A percentile compares a stretch with the other conserved stretches of the same genome.
Evolutionary conservation across 2,797 vertebrate genomes (phyloP).

Genomic region (Moxostoma hubbsi): DNA sequence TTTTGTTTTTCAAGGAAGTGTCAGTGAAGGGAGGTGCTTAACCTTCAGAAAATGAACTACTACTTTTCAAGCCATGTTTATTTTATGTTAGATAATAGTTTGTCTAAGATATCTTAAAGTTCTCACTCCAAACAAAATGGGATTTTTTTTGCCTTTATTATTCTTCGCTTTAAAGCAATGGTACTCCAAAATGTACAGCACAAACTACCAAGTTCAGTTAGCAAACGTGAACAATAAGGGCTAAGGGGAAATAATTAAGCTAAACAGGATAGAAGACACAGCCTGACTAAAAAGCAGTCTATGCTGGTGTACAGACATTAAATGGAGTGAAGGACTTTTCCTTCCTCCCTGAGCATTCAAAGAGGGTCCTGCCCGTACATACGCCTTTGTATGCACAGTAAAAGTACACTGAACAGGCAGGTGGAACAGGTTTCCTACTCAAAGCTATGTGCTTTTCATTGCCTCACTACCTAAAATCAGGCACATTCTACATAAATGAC

Average conservation of each 20-base stretch:
- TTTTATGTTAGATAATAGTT: too few species aligned
- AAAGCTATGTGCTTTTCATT: neutral
- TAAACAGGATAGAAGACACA: neutral
- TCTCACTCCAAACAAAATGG: too few species aligned
- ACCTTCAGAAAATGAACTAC: too few species aligned
- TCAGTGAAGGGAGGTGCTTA: too few species aligned
- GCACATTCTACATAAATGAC: neutral
- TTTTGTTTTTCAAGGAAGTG: too few species aligned
- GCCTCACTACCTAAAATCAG: constrained; percentile 16
- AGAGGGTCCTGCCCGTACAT: constrained; percentile 12
- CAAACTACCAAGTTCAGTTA: too few species aligned
- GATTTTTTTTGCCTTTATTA: too few species aligned
- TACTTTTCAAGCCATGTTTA: too few species aligned
- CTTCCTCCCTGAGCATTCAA: neutral
- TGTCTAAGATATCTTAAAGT: too few species aligned
- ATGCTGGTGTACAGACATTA: neutral
- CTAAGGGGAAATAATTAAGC: neutral
- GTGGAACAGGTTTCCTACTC: constrained; percentile 26
- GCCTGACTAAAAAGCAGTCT: neutral
- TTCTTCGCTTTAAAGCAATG: too few species aligned
- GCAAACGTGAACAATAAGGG: neutral
- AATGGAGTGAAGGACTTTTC: neutral
- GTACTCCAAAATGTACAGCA: too few species aligned
- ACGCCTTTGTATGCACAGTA: neutral
- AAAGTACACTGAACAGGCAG: constrained; percentile 16